Percentiles rank a stretch among this genome's conserved stretches.
Evolutionary conservation across 2,113 vertebrate species (phyloP).

Genomic region (Addax nasomaculatus): DNA sequence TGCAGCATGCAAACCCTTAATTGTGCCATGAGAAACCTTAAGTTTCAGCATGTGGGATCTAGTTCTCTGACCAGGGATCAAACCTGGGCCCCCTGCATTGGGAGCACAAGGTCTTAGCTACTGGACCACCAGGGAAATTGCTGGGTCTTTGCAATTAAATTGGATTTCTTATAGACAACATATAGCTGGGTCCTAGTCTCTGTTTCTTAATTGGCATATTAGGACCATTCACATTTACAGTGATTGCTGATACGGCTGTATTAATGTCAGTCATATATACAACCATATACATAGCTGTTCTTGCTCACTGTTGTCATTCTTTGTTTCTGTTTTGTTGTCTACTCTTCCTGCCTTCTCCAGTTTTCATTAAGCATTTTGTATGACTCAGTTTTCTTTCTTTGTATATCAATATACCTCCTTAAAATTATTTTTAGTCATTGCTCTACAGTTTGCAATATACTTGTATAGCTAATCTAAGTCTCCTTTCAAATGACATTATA

Average conservation of each 20-base stretch:
- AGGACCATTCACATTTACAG: not conserved
- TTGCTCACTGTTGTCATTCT: not conserved
- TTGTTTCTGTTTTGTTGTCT: not conserved
- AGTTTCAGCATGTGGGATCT: not conserved
- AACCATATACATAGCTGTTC: not conserved
- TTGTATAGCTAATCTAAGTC: not conserved
- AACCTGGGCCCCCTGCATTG: not conserved
- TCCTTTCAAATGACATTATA: not conserved
- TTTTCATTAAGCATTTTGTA: not conserved
- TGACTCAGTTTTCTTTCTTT: not conserved
- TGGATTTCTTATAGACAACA: not conserved
- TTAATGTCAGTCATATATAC: not conserved
- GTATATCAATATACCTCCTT: not conserved
- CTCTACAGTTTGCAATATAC: not conserved
- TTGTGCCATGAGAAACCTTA: not conserved
- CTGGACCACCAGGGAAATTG: not conserved
- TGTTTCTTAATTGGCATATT: not conserved
- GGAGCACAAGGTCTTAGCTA: not conserved
- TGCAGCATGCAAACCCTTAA: not conserved
- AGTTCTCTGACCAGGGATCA: not conserved
- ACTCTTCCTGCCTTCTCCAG: not conserved
- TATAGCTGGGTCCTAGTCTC: not conserved
- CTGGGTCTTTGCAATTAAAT: not conserved
- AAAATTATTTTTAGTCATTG: not conserved
- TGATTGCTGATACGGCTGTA: not conserved